phyloP scores from a whole-genome alignment of 1,140 invertebrate species.

The Matsumurasca onukii region DNA sequence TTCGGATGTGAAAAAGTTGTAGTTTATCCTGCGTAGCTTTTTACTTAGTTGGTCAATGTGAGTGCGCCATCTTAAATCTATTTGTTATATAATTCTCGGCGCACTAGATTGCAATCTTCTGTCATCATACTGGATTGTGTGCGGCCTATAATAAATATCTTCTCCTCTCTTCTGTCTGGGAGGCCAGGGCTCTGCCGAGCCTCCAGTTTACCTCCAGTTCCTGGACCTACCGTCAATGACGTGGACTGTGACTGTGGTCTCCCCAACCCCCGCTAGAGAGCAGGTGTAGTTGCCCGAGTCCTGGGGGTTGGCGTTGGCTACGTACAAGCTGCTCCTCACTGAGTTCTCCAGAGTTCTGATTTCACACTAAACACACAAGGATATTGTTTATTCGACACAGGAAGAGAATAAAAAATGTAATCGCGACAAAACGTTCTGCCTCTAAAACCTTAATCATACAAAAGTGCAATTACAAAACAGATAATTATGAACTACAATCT shows the following conservation, averaged over 20 bases:
- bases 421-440: too few relatives aligned
- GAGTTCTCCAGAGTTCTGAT: conserved; percentile 71
- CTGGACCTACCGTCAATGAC: conserved; percentile 71
- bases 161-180: background rate
- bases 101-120: background rate
- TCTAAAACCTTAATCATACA: too few relatives aligned
- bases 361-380: conserved; percentile 68
- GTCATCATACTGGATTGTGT: background rate
- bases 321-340: conserved; percentile 74
- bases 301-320: conserved; percentile 73
- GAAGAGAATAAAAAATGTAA: too few relatives aligned
- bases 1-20: too few relatives aligned
- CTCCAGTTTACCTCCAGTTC: background rate
- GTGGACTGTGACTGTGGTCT: conserved; percentile 73
- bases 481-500: too few relatives aligned
- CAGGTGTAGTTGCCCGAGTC: conserved; percentile 87
- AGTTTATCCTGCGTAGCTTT: too few relatives aligned
- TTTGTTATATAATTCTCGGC: background rate
- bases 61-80: background rate
- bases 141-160: background rate
- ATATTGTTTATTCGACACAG: too few relatives aligned
- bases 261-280: conserved; percentile 71
- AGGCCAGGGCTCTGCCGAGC: background rate
- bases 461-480: too few relatives aligned
- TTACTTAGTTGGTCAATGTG: too few relatives aligned